A percentile compares a stretch with the other conserved stretches of the same genome.
Evolutionary conservation across 2,113 vertebrate species (phyloP).

Genomic region (Tetrao urogallus): DNA sequence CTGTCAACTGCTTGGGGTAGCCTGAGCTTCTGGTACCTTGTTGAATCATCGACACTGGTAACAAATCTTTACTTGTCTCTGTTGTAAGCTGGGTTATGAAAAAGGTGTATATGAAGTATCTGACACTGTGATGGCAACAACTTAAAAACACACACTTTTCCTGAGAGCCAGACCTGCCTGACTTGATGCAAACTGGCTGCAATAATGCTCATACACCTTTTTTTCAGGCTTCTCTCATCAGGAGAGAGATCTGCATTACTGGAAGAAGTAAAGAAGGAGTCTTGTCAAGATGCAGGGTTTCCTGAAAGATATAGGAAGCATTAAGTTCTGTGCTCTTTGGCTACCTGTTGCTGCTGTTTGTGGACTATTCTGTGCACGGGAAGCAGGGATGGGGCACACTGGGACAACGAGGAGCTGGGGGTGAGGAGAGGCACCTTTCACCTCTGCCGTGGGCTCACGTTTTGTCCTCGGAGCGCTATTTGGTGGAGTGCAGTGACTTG

Average conservation of each 20-base stretch:
- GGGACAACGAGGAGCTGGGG: not conserved
- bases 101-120: not conserved
- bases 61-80: not conserved
- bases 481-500: not conserved
- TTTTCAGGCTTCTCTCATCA: not conserved
- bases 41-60: not conserved
- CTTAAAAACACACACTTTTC: not conserved
- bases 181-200: not conserved
- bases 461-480: not conserved
- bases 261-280: not conserved
- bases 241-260: not conserved
- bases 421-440: not conserved
- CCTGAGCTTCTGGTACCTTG: rapidly evolving
- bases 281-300: not conserved
- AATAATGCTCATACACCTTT: not conserved
- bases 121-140: not conserved
- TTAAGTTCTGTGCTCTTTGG: not conserved
- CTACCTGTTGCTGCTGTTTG: not conserved
- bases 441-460: not conserved
- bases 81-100: not conserved
- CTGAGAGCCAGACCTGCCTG: not conserved
- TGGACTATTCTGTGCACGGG: not conserved
- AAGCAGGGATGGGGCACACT: not conserved
- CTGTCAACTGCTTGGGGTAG: not conserved
- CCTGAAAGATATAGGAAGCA: rapidly evolving